A percentile compares a stretch with the other conserved stretches of the same genome.
Conservation (phyloP, 2,797 vertebrate genomes). For the Platalea minor region DNA sequence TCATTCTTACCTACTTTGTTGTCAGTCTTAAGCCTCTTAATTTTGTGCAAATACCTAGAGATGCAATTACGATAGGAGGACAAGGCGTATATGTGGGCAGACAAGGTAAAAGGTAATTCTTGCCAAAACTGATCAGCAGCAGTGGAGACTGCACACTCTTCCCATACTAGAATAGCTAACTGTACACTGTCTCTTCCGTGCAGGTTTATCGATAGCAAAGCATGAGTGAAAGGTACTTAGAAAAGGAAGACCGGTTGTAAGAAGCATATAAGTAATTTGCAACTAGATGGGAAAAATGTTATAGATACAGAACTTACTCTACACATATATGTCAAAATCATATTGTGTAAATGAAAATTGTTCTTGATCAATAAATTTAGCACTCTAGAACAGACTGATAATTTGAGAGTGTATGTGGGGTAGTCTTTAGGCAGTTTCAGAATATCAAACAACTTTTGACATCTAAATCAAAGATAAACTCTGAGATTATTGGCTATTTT, state of each 20-base stretch:
- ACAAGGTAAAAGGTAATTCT: background rate
- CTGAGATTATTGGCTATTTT: background rate
- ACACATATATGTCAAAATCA: background rate
- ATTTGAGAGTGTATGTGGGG: background rate
- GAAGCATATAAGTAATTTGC: background rate
- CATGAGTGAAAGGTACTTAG: background rate
- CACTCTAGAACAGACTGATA: background rate
- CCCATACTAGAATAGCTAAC: background rate
- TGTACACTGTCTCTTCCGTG: background rate
- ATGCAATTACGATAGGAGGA: background rate
- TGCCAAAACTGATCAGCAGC: background rate
- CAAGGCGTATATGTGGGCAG: background rate
- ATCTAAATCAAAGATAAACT: background rate
- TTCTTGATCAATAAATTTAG: background rate
- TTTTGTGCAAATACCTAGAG: background rate
- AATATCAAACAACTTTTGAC: background rate
- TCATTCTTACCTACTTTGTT: background rate
- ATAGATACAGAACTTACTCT: background rate
- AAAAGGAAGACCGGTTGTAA: background rate
- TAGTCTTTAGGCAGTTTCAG: background rate
- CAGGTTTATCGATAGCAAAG: background rate
- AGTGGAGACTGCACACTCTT: background rate
- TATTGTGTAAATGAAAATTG: background rate
- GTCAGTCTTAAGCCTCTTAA: background rate
- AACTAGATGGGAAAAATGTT: background rate